These are phyloP conservation scores for Synergus umbraculus DNA, from an alignment of 2,888 invertebrate species.

Conservation along the genomic window DNA sequence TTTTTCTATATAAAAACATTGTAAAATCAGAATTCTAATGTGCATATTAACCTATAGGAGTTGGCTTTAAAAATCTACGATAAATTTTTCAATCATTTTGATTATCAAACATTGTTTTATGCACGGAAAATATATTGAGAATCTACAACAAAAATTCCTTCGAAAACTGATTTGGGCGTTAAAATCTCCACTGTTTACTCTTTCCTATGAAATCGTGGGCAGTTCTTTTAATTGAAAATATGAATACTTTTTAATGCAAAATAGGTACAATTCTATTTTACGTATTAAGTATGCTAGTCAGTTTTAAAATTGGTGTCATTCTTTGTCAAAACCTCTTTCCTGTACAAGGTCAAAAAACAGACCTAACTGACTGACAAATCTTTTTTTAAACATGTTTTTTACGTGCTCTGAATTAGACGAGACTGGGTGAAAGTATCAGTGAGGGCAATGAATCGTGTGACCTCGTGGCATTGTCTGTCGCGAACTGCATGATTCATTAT, in stretches of 20 bases:
- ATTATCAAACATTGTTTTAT: not conserved
- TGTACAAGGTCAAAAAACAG: conserved; percentile 18
- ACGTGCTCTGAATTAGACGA: conserved; percentile 38
- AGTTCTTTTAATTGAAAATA: not conserved
- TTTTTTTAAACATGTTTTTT: conserved; percentile 18
- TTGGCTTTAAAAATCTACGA: not conserved
- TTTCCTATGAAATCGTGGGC: not conserved
- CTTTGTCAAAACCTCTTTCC: not conserved
- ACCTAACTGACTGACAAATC: conserved; percentile 4
- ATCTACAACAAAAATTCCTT: not conserved
- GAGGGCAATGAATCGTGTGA: conserved; percentile 63
- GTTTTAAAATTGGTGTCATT: not conserved
- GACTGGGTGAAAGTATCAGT: conserved; percentile 65
- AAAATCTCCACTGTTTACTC: conserved; percentile 1
- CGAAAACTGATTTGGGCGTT: not conserved
- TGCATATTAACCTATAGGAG: not conserved
- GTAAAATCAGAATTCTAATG: not conserved
- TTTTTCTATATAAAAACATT: not conserved
- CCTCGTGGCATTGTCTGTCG: conserved; percentile 52
- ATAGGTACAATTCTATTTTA: not conserved
- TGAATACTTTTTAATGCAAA: not conserved
- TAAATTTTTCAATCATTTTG: not conserved
- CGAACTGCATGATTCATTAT: conserved; percentile 21
- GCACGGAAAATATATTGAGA: not conserved
- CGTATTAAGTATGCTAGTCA: not conserved